Evolutionary conservation across 1,140 invertebrate species (phyloP).

Genomic region (Bombyx mori): DNA sequence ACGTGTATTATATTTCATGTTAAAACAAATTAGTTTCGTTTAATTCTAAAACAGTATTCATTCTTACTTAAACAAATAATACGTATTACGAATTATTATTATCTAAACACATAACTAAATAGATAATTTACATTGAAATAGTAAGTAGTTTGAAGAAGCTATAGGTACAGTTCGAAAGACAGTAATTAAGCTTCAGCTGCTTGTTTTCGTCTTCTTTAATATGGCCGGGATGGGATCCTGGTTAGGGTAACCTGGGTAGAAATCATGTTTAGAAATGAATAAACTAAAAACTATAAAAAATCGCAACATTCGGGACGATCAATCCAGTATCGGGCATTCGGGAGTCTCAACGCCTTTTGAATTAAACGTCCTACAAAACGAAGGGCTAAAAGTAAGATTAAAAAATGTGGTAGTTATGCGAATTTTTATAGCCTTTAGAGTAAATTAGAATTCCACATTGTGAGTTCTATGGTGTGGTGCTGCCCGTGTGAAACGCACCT

Average conservation of each 20-base stretch:
- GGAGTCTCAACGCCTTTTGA: neutral
- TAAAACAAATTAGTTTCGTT: too few species aligned
- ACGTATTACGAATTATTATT: too few species aligned
- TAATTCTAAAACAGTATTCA: too few species aligned
- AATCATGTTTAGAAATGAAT: slow-evolving; percentile 37
- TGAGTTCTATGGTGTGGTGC: slow-evolving; percentile 64
- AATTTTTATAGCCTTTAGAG: slow-evolving; percentile 33
- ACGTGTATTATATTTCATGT: too few species aligned
- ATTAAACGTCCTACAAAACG: too few species aligned
- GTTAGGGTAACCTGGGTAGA: slow-evolving; percentile 64
- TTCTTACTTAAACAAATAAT: too few species aligned
- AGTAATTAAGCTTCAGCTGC: slow-evolving; percentile 57
- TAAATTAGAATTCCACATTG: slow-evolving; percentile 53
- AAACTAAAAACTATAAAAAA: slow-evolving; percentile 35
- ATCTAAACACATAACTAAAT: too few species aligned
- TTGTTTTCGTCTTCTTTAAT: slow-evolving; percentile 69
- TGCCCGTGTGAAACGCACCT: slow-evolving; percentile 56
- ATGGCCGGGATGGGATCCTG: slow-evolving; percentile 72
- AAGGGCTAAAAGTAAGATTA: too few species aligned
- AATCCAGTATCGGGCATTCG: slow-evolving; percentile 6
- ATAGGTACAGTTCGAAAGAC: too few species aligned
- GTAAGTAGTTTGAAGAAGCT: too few species aligned
- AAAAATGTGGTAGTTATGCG: slow-evolving; percentile 14
- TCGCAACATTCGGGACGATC: slow-evolving; percentile 20
- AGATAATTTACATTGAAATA: neutral